phyloP scores from a whole-genome alignment of 2,888 invertebrate genomes.

The Synergus japonicus region DNA sequence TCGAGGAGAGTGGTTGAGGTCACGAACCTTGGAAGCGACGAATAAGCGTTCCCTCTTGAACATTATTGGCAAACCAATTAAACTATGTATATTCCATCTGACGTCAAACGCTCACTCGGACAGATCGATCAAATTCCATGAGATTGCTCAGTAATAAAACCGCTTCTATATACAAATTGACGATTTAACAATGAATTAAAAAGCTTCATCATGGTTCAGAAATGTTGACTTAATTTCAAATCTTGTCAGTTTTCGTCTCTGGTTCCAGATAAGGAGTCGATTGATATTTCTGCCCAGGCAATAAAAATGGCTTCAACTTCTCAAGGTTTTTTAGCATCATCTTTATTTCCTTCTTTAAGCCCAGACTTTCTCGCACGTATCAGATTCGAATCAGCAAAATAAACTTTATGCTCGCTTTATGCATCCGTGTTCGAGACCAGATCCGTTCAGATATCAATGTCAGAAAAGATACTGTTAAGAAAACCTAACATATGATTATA shows the following conservation, averaged over 20 bases:
- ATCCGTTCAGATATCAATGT: neutral
- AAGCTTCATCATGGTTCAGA: too few relatives aligned
- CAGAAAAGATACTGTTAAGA: neutral
- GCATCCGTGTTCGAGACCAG: constrained; percentile 5
- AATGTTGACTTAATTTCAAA: too few relatives aligned
- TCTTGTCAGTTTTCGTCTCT: neutral
- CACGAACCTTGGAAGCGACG: neutral
- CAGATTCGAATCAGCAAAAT: neutral
- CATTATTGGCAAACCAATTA: constrained; percentile 5
- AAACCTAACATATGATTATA: neutral
- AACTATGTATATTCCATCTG: neutral
- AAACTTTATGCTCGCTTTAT: neutral
- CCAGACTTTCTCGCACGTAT: neutral
- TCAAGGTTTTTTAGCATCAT: neutral
- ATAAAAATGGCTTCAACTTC: neutral
- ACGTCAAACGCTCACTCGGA: neutral
- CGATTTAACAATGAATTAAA: too few relatives aligned
- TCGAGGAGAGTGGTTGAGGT: neutral
- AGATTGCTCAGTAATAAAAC: neutral
- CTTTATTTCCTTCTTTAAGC: neutral
- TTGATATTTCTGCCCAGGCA: neutral
- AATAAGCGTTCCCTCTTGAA: neutral
- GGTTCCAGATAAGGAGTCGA: neutral
- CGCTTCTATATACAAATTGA: neutral
- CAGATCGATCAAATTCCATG: neutral